phyloP scores from a whole-genome alignment of 2,797 vertebrate species.

The Esox masquinongy region DNA sequence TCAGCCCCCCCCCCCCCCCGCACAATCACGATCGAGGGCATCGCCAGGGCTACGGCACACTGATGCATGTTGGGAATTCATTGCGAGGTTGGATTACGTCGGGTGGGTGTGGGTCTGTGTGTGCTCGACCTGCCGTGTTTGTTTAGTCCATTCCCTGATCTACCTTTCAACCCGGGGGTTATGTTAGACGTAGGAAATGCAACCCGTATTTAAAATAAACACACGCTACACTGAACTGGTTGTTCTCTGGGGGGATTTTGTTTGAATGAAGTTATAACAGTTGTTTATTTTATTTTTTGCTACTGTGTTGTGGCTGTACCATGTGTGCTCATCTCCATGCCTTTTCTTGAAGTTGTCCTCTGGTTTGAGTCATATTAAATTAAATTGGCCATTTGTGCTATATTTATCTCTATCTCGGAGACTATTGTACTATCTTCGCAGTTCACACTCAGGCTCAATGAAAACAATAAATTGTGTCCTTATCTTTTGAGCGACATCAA shows the following conservation, averaged over 20 bases:
- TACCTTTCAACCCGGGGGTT: slow-evolving; percentile 16
- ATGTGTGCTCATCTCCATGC: slow-evolving; percentile 51
- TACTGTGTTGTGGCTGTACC: slow-evolving; percentile 57
- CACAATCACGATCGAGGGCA: slow-evolving; percentile 79
- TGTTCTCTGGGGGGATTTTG: slow-evolving; percentile 41
- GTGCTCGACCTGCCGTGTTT: slow-evolving; percentile 12
- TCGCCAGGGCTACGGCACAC: slow-evolving; percentile 72
- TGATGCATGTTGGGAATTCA: slow-evolving; percentile 77
- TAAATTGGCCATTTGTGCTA: slow-evolving; percentile 68
- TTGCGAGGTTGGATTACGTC: slow-evolving; percentile 24
- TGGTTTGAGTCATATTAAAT: slow-evolving; percentile 66
- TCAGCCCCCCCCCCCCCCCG: slow-evolving; percentile 73
- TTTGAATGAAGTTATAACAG: slow-evolving; percentile 50
- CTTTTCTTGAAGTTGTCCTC: slow-evolving; percentile 58
- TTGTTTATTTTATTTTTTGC: slow-evolving; percentile 19
- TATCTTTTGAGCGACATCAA: slow-evolving; percentile 75
- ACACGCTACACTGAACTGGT: slow-evolving; percentile 31
- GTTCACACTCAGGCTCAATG: slow-evolving; percentile 70
- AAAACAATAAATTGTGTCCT: slow-evolving; percentile 78
- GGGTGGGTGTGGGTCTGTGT: background rate
- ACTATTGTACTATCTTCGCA: slow-evolving; percentile 62
- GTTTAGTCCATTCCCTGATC: slow-evolving; percentile 24
- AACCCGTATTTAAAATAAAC: slow-evolving; percentile 29
- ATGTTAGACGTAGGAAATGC: slow-evolving; percentile 20
- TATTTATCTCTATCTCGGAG: slow-evolving; percentile 70